A percentile compares a stretch with the other conserved stretches of the same genome.
phyloP scores from a whole-genome alignment of 2,797 vertebrate genomes.

The Okamejei kenojei region DNA sequence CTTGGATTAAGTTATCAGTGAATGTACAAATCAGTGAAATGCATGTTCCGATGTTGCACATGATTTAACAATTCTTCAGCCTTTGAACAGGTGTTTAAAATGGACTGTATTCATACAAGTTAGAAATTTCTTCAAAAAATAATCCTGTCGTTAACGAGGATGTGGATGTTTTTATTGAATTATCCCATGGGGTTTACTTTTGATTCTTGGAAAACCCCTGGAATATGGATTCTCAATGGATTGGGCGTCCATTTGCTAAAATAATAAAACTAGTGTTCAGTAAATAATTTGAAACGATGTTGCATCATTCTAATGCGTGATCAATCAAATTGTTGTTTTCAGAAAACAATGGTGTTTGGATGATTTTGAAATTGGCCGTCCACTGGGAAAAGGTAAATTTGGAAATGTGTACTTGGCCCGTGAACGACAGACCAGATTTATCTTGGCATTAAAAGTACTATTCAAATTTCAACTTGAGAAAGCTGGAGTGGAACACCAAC shows the following conservation, averaged over 20 bases:
- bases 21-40: too few relatives aligned
- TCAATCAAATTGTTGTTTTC: conserved; percentile 34
- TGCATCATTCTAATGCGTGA: neutral
- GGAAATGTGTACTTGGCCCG: conserved; percentile 93
- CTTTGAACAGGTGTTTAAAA: neutral
- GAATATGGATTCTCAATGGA: neutral
- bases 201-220: neutral
- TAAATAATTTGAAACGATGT: conserved; percentile 24
- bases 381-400: conserved; percentile 94
- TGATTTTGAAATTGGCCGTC: conserved; percentile 91
- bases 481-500: conserved; percentile 88
- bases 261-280: neutral
- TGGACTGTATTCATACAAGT: neutral
- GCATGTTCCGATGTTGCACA: neutral
- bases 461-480: conserved; percentile 94
- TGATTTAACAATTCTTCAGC: neutral
- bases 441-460: conserved; percentile 89
- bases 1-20: neutral
- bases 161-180: neutral
- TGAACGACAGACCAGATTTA: conserved; percentile 87
- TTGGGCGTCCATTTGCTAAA: neutral
- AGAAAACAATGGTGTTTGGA: conserved; percentile 86
- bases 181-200: neutral
- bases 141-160: neutral
- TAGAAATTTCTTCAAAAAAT: neutral